A percentile compares a stretch with the other conserved stretches of the same genome.
Evolutionary conservation across 1,140 invertebrate species (phyloP).

Genomic region (Tetragnatha versicolor): DNA sequence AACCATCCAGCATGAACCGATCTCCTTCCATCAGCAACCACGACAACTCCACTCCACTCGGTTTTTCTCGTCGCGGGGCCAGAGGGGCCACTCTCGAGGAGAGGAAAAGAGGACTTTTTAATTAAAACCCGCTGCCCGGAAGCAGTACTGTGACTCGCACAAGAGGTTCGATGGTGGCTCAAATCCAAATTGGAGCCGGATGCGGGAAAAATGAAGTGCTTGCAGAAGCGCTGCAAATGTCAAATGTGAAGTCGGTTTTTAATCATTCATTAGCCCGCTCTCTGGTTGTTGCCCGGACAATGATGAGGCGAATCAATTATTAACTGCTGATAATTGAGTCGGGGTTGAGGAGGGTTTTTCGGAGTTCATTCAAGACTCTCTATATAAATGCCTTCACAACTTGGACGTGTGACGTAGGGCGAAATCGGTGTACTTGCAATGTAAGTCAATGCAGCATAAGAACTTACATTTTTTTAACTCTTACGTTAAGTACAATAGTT

Average conservation of each 20-base stretch:
- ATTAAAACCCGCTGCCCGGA: slow-evolving; percentile 18
- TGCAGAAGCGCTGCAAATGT: slow-evolving; percentile 11
- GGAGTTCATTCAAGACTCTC: too few species aligned
- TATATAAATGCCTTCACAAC: too few species aligned
- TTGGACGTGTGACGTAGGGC: too few species aligned
- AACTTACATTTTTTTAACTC: too few species aligned
- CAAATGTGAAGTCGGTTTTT: slow-evolving; percentile 5
- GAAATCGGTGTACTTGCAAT: too few species aligned
- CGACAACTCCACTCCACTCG: not conserved
- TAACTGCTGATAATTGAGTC: too few species aligned
- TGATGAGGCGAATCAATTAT: not conserved
- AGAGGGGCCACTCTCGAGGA: not conserved
- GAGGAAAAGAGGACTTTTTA: slow-evolving; percentile 4
- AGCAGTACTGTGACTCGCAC: not conserved
- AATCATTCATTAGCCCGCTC: too few species aligned
- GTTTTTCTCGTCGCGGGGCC: not conserved
- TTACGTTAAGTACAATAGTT: too few species aligned
- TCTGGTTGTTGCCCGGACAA: slow-evolving; percentile 18
- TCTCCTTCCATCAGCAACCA: not conserved
- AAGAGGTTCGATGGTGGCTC: too few species aligned
- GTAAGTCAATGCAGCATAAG: too few species aligned
- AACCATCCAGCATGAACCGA: too few species aligned
- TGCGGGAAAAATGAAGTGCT: slow-evolving; percentile 21
- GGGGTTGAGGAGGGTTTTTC: too few species aligned
- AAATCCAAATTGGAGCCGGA: slow-evolving; percentile 24